A percentile compares a stretch with the other conserved stretches of the same genome.
Evolutionary conservation across 35 echinoderm and acorn worm species (phyloP).

Genomic region (Ptychodera flava): DNA sequence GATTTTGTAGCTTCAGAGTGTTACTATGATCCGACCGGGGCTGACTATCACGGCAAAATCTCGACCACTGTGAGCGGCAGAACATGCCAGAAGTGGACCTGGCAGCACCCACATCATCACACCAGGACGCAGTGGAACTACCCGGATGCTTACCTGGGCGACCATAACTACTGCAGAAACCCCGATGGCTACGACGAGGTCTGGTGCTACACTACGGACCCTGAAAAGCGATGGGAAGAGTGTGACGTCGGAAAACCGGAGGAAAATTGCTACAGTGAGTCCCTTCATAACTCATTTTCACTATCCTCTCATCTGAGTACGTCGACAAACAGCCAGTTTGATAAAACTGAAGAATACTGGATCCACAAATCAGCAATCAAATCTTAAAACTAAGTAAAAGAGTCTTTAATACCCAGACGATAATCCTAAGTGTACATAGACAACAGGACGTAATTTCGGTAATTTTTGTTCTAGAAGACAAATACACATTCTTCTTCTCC

Average conservation of each 20-base stretch:
- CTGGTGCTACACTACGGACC: conserved; percentile 14
- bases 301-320: no score
- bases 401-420: no score
- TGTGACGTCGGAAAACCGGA: background rate
- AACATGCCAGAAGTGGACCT: conserved; percentile 34
- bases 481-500: no score
- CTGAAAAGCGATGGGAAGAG: background rate
- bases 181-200: background rate
- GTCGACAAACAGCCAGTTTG: no score
- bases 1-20: no score
- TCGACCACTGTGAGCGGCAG: conserved; percentile 4
- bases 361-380: no score
- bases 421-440: no score
- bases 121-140: conserved; percentile 10
- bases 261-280: background rate
- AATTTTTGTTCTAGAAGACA: no score
- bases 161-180: conserved; percentile 20
- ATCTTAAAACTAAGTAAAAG: no score
- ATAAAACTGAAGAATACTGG: no score
- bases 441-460: no score
- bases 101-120: conserved; percentile 27
- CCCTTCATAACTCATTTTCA: no score
- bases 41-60: conserved; percentile 12
- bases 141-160: conserved; percentile 20
- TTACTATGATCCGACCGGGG: background rate